These are phyloP conservation scores for Misgurnus mizolepis DNA, from an alignment of 2,113 vertebrate genomes.

Conservation along the genomic window DNA sequence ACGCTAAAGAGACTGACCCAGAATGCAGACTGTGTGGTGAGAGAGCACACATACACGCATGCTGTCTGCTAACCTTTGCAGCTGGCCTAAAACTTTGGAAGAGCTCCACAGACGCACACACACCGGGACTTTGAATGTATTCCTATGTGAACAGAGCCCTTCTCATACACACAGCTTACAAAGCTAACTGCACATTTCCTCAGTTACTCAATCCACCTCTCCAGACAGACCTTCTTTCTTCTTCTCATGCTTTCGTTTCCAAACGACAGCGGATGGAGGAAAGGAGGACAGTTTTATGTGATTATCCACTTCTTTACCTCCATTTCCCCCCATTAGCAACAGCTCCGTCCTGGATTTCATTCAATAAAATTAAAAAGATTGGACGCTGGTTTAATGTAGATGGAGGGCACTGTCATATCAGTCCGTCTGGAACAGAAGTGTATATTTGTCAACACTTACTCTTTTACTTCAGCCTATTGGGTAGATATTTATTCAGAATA, in stretches of 20 bases:
- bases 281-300: neutral
- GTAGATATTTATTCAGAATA: constrained; percentile 8
- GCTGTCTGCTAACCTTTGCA: constrained; percentile 13
- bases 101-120: neutral
- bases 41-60: constrained; percentile 3
- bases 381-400: neutral
- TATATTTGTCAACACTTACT: neutral
- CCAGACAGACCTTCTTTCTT: constrained; percentile 48
- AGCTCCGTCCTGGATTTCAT: neutral
- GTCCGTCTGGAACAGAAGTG: neutral
- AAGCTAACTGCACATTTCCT: constrained; percentile 49
- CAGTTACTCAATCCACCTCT: constrained; percentile 41
- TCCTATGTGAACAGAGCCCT: constrained; percentile 35
- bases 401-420: neutral
- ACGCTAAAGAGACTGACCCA: constrained; percentile 96
- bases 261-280: constrained; percentile 5
- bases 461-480: neutral
- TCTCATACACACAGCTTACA: constrained; percentile 21
- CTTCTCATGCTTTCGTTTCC: constrained; percentile 35
- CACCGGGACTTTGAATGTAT: constrained; percentile 4
- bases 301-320: constrained; percentile 4
- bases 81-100: constrained; percentile 6
- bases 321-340: constrained; percentile 10
- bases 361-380: neutral
- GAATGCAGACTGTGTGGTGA: constrained; percentile 97